Conservation (phyloP, 2,797 vertebrate genomes). For the Sebastes goodei region DNA sequence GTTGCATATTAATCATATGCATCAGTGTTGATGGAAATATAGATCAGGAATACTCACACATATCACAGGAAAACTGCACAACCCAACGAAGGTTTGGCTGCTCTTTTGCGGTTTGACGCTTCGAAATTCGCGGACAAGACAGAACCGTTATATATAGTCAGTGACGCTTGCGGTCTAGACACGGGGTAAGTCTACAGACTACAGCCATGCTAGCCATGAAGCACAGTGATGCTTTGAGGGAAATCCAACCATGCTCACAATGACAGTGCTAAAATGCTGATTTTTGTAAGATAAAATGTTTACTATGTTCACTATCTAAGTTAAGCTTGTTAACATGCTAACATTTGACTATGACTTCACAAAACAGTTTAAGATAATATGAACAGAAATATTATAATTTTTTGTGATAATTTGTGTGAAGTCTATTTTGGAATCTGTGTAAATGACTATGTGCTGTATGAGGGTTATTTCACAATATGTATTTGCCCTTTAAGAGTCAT, state of each 20-base stretch:
- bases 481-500: conserved; percentile 23
- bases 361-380: background rate
- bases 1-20: too few relatives aligned
- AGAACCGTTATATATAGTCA: too few relatives aligned
- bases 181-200: background rate
- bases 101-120: too few relatives aligned
- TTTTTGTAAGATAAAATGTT: background rate
- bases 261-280: background rate
- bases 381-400: background rate
- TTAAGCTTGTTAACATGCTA: background rate
- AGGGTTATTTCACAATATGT: conserved; percentile 4
- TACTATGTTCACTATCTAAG: background rate
- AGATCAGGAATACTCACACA: too few relatives aligned
- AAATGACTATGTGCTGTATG: background rate
- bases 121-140: too few relatives aligned
- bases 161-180: too few relatives aligned
- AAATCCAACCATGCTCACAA: background rate
- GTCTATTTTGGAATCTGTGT: background rate
- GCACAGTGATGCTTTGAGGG: background rate
- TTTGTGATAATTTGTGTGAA: background rate
- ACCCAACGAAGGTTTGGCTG: too few relatives aligned
- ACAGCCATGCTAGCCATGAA: background rate
- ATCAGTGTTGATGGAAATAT: too few relatives aligned
- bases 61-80: too few relatives aligned
- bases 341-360: background rate